Percentiles rank a stretch among this genome's conserved stretches.
Conservation (phyloP, 2,797 vertebrate genomes). For the Tenualosa thibaudeaui region DNA sequence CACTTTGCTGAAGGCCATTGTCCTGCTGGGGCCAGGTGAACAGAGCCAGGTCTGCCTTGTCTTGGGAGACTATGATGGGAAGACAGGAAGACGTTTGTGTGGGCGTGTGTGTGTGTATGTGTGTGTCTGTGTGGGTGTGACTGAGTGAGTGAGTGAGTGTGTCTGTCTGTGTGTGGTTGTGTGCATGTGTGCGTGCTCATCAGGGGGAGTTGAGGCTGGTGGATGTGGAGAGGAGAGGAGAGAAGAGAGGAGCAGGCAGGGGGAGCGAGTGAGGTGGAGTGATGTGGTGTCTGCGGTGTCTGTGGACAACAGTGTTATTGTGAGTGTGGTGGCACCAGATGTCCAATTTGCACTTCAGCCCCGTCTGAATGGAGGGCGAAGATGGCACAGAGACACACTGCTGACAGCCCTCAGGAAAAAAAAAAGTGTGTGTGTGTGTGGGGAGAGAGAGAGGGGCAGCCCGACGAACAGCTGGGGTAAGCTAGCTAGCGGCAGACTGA, state of each 20-base stretch:
- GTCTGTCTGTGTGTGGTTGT: not conserved
- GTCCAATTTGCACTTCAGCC: slow-evolving; percentile 84
- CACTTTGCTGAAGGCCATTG: not conserved
- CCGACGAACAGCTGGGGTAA: slow-evolving; percentile 18
- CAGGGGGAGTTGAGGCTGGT: not conserved
- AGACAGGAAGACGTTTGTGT: not conserved
- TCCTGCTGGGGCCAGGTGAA: not conserved
- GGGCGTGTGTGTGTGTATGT: too few relatives aligned
- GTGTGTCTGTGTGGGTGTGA: not conserved
- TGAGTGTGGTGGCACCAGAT: slow-evolving; percentile 71
- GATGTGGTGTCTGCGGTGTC: slow-evolving; percentile 21
- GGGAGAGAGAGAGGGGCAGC: slow-evolving; percentile 9
- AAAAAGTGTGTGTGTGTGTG: not conserved
- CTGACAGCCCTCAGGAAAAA: slow-evolving; percentile 20
- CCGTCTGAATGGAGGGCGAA: slow-evolving; percentile 71
- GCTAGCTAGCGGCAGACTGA: slow-evolving; percentile 39
- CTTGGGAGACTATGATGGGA: not conserved
- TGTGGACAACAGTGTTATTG: slow-evolving; percentile 41
- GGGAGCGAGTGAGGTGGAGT: not conserved
- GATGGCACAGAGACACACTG: slow-evolving; percentile 57
- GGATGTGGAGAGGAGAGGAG: not conserved
- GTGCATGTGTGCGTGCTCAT: not conserved
- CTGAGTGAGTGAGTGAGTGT: not conserved
- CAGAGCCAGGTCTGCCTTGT: not conserved
- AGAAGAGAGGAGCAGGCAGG: not conserved